Base-by-base conservation (phyloP, 2,888 invertebrate species). In the Hydraecia micacea region DNA sequence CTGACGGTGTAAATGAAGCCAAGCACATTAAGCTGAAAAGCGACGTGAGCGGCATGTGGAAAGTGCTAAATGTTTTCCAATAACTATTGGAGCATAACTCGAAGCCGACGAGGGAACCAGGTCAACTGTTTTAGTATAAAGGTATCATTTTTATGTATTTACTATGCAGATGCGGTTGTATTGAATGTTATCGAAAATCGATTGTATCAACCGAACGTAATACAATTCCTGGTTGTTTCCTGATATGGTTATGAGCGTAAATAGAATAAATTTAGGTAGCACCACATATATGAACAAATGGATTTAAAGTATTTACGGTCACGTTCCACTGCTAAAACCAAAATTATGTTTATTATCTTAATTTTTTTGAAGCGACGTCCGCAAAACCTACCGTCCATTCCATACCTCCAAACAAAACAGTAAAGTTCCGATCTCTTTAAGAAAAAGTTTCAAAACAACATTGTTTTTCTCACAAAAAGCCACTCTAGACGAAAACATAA, bases 51-150 rank as follows among this genome's bases (percentile, higher is more conserved):
- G 74, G 92, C 90, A 86, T 93, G 88, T 85, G 90, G 87, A 93
- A 25, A 91, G 90, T 89, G 90, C 90, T 92, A 92, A 93, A 94
- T 94, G 92, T 91, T 93, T 94, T 91, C 91, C 93, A 86, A 93
- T 93, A 93, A 89, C 90, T 91, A 89, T 88, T 83, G 86, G 81
- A 75, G 72, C 83, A 83, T 79, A 87, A 85, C 83, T 83, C 65
- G 80, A 78, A 75, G 65, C 73, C 84, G 74, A 69, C 52, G 39
- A 72, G 68, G 9, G 58, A 81, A 78, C 52, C 77, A 84, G 84
- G 75, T 84, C 80, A 80, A 83, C 80, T 74, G 62, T 66, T 58
- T 75, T 75, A 69, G 28, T 81, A 46, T 42, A 60, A 68, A 58
- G 28, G 36, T 73, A 39, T 55, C 15, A 42, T 60, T 73, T 70